phyloP scores from a whole-genome alignment of 2,797 vertebrate species.

The Arctocebus calabarensis region DNA sequence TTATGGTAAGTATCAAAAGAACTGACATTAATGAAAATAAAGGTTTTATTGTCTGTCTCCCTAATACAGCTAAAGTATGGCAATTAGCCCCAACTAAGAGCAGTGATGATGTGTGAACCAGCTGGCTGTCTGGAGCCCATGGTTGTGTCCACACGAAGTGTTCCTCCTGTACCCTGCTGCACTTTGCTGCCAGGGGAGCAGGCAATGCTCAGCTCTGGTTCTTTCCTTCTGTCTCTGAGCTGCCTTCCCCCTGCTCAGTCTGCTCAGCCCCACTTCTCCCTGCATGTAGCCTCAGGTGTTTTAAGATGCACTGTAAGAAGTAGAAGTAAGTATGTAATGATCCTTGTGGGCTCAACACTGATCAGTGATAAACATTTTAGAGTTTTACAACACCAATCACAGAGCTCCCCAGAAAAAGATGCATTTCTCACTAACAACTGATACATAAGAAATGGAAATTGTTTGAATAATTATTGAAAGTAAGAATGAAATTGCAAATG shows the following conservation, averaged over 20 bases:
- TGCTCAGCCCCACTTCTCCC: not conserved
- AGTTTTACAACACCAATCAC: not conserved
- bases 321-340: conserved; percentile 15
- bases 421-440: not conserved
- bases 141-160: conserved; percentile 80
- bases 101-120: not conserved
- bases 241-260: not conserved
- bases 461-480: not conserved
- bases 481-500: not conserved
- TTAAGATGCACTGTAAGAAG: conserved; percentile 43
- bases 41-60: conserved; percentile 47
- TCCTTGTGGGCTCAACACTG: not conserved
- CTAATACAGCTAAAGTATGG: fast-evolving
- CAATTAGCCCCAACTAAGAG: conserved; percentile 51
- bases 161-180: conserved; percentile 75
- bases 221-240: conserved; percentile 50
- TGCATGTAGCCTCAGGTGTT: conserved; percentile 65
- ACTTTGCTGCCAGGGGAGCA: conserved; percentile 51
- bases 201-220: conserved; percentile 49
- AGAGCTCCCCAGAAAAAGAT: conserved; percentile 8
- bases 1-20: conserved; percentile 46
- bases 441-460: not conserved
- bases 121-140: conserved; percentile 60
- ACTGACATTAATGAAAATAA: conserved; percentile 4
- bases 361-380: conserved; percentile 40